phyloP scores from a whole-genome alignment of 2,888 invertebrate species.

The Fragum sueziense region DNA sequence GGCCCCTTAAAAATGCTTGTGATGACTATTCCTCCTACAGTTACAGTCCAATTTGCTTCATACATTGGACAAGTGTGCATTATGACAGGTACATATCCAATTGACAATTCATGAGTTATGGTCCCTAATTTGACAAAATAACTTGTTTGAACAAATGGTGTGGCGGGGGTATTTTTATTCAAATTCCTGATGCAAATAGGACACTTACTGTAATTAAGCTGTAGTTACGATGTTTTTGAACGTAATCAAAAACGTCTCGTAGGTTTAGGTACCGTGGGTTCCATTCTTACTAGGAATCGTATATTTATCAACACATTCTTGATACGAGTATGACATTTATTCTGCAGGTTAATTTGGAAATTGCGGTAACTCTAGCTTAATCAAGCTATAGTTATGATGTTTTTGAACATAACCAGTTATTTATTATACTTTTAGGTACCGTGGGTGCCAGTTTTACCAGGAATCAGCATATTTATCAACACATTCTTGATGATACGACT shows the following conservation, averaged over 20 bases:
- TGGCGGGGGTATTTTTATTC: no score
- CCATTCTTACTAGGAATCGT: not conserved
- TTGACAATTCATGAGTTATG: no score
- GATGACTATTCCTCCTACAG: no score
- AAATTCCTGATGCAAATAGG: no score
- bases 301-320: not conserved
- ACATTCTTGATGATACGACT: conserved; percentile 93
- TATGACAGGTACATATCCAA: no score
- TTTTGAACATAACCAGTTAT: no score
- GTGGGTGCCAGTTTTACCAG: conserved; percentile 91
- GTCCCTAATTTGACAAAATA: no score
- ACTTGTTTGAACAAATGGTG: no score
- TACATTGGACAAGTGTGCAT: no score
- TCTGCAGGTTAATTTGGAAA: not conserved
- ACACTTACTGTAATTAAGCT: no score
- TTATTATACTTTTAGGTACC: conserved; percentile 87
- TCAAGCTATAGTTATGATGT: not conserved
- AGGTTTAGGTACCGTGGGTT: not conserved
- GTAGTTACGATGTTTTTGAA: not conserved
- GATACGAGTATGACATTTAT: not conserved
- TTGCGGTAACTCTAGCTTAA: not conserved
- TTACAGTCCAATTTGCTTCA: no score
- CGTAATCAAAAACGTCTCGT: not conserved
- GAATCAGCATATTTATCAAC: conserved; percentile 91
- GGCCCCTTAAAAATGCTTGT: no score